A percentile compares a stretch with the other conserved stretches of the same genome.
phyloP scores from a whole-genome alignment of 2,113 vertebrate species.

The Trichomycterus rosablanca region DNA sequence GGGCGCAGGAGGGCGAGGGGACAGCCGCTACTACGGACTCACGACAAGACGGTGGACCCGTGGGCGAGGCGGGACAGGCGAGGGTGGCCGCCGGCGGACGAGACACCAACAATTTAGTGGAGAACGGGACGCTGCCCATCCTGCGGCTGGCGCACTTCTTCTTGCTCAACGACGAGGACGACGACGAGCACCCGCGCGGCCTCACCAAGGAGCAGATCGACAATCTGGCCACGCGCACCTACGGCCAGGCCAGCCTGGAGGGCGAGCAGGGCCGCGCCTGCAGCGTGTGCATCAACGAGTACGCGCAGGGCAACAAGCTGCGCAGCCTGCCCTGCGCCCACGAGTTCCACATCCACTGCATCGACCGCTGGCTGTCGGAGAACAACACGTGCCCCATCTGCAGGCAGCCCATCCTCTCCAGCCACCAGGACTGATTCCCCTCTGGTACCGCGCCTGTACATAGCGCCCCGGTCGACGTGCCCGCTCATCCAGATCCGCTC shows the following conservation, averaged over 20 bases:
- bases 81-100: conserved; percentile 49
- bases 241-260: conserved; percentile 78
- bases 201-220: conserved; percentile 98
- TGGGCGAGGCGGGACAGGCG: conserved; percentile 52
- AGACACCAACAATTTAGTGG: conserved; percentile 80
- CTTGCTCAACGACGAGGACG: conserved; percentile 83
- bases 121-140: conserved; percentile 84
- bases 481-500: conserved; percentile 54
- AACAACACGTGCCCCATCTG: conserved; percentile 95
- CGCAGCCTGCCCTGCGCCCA: conserved; percentile 86
- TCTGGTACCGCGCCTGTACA: conserved; percentile 61
- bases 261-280: conserved; percentile 80
- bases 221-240: conserved; percentile 88
- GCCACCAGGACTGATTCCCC: conserved; percentile 65
- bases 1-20: conserved; percentile 45
- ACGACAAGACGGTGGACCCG: conserved; percentile 33
- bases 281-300: conserved; percentile 95
- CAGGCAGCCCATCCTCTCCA: conserved; percentile 78
- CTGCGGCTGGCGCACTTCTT: conserved; percentile 89
- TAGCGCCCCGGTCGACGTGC: conserved; percentile 65
- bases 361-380: conserved; percentile 94
- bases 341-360: conserved; percentile 95
- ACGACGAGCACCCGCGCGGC: conserved; percentile 76
- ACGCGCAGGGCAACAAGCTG: conserved; percentile 89
- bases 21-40: conserved; percentile 44